phyloP scores from a whole-genome alignment of 1,140 invertebrate species.

The Drosophila pseudoobscura region DNA sequence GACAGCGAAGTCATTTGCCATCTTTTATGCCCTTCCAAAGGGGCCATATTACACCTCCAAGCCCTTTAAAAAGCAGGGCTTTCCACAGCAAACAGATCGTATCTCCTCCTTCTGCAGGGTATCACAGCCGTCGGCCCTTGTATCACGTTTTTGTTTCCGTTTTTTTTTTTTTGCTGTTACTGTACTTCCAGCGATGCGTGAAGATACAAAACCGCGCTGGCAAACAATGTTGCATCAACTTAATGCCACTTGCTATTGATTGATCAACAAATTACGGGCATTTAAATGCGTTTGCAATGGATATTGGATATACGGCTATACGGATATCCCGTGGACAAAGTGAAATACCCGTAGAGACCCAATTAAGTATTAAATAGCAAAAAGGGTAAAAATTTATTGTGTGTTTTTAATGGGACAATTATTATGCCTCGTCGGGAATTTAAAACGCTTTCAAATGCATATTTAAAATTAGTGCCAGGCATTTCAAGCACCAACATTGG shows the following conservation, averaged over 20 bases:
- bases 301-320: background rate
- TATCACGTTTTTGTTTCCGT: background rate
- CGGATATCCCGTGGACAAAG: background rate
- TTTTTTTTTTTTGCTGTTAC: constrained; percentile 8
- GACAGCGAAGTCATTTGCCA: constrained; percentile 25
- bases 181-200: constrained; percentile 16
- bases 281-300: constrained; percentile 30
- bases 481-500: too few species aligned
- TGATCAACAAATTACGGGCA: constrained; percentile 43
- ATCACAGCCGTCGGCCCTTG: too few species aligned
- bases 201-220: constrained; percentile 18
- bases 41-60: too few species aligned
- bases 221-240: constrained; percentile 28
- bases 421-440: background rate
- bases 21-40: background rate
- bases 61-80: too few species aligned
- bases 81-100: too few species aligned
- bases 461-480: too few species aligned
- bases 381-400: background rate
- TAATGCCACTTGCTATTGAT: constrained; percentile 33
- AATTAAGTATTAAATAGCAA: constrained; percentile 23
- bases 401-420: background rate
- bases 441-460: background rate
- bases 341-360: constrained; percentile 8
- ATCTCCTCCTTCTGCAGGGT: too few species aligned